Evolutionary conservation across 2,113 vertebrate species (phyloP).

Genomic region (Mus spicilegus): DNA sequence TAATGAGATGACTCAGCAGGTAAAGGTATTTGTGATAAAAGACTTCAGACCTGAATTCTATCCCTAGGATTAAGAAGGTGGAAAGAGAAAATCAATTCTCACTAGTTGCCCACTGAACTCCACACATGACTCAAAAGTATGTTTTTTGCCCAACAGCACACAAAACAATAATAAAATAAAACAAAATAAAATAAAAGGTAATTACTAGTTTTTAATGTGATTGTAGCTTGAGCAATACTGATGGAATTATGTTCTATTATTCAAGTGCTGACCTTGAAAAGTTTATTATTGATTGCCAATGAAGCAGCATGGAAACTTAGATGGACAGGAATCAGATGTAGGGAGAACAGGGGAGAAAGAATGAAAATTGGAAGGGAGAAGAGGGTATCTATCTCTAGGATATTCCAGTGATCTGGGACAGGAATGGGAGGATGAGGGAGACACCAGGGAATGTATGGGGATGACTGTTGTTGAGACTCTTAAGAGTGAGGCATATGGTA

Average conservation of each 20-base stretch:
- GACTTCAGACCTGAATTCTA: too few species aligned
- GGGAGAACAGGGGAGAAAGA: too few species aligned
- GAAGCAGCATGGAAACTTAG: background rate
- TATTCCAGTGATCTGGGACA: too few species aligned
- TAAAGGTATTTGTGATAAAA: background rate
- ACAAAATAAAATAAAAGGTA: background rate
- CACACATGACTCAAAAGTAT: too few species aligned
- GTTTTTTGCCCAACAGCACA: background rate
- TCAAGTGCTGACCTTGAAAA: background rate
- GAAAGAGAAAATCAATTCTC: background rate
- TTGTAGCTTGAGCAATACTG: background rate
- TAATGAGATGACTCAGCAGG: background rate
- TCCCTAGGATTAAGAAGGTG: background rate
- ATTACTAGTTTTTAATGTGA: background rate
- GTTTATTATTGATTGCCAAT: background rate
- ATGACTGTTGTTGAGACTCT: too few species aligned
- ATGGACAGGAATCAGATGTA: too few species aligned
- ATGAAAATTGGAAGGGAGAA: too few species aligned
- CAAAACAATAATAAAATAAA: too few species aligned
- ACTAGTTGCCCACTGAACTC: background rate
- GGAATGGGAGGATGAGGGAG: too few species aligned
- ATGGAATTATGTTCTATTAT: background rate
- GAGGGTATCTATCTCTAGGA: too few species aligned
- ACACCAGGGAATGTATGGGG: too few species aligned
- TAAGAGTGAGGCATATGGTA: too few species aligned